Conservation (phyloP, 2,113 vertebrate genomes). For the Falcunculus frontatus region DNA sequence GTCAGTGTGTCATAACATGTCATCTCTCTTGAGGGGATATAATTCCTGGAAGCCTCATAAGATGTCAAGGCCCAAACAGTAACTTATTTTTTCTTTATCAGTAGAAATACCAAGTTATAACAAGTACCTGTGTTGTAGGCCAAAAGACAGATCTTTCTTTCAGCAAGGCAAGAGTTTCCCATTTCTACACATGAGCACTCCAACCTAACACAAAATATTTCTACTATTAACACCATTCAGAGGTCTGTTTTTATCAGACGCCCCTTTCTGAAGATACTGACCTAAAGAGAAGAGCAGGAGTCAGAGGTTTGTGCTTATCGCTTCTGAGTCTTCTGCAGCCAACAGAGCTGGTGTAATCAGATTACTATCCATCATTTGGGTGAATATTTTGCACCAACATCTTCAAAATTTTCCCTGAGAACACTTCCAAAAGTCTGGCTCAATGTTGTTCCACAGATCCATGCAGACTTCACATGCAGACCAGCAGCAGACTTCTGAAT, state of each 20-base stretch:
- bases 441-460: background rate
- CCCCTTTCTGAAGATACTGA: background rate
- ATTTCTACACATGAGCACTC: background rate
- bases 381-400: background rate
- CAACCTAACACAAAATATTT: background rate
- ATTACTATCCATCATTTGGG: background rate
- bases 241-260: background rate
- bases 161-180: background rate
- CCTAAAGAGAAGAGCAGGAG: background rate
- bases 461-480: rapidly evolving
- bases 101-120: constrained; percentile 27
- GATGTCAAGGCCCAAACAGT: constrained; percentile 31
- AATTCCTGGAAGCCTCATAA: constrained; percentile 22
- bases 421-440: background rate
- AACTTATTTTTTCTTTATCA: background rate
- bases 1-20: constrained; percentile 23
- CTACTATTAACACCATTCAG: background rate
- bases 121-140: background rate
- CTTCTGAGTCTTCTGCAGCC: background rate
- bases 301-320: background rate
- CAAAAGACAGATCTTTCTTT: background rate
- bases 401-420: background rate
- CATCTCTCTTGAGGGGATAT: constrained; percentile 21
- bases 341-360: background rate
- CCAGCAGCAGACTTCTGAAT: background rate